A percentile compares a stretch with the other conserved stretches of the same genome.
phyloP scores from a whole-genome alignment of 2,888 invertebrate genomes.

The Phaedon cochleariae region DNA sequence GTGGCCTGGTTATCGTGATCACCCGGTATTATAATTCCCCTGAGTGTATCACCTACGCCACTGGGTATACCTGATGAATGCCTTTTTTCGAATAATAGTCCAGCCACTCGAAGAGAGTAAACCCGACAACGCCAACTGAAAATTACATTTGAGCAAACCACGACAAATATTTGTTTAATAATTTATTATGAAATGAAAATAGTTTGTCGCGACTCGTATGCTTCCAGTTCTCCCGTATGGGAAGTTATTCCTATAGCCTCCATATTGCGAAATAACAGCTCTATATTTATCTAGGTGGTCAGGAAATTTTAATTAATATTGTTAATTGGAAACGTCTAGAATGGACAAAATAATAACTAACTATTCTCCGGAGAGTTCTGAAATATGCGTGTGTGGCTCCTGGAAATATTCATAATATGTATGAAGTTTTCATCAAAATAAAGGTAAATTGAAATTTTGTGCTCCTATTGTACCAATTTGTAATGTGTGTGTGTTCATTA shows the following conservation, averaged over 20 bases:
- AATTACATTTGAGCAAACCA: slow-evolving; percentile 24
- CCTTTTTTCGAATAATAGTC: background rate
- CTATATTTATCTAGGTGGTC: slow-evolving; percentile 57
- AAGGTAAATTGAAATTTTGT: slow-evolving; percentile 35
- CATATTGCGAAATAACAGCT: slow-evolving; percentile 46
- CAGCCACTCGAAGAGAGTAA: slow-evolving; percentile 4
- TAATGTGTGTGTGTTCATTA: slow-evolving; percentile 41
- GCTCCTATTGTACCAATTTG: slow-evolving; percentile 42
- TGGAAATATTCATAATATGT: slow-evolving; percentile 40
- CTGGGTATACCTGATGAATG: background rate
- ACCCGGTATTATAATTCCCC: no score
- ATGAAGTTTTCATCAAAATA: slow-evolving; percentile 33
- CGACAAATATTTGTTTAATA: slow-evolving; percentile 51
- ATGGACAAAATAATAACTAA: slow-evolving; percentile 55
- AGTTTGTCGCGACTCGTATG: slow-evolving; percentile 41
- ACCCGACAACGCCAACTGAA: background rate
- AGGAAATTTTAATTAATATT: slow-evolving; percentile 59
- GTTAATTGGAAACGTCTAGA: slow-evolving; percentile 57
- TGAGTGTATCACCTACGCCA: no score
- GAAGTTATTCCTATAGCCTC: slow-evolving; percentile 23
- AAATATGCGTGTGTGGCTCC: slow-evolving; percentile 45
- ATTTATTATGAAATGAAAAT: slow-evolving; percentile 52
- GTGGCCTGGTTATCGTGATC: no score
- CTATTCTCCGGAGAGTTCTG: slow-evolving; percentile 48
- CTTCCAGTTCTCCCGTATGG: slow-evolving; percentile 12